Conservation (phyloP, 2,797 vertebrate species). For the Anabas testudineus region DNA sequence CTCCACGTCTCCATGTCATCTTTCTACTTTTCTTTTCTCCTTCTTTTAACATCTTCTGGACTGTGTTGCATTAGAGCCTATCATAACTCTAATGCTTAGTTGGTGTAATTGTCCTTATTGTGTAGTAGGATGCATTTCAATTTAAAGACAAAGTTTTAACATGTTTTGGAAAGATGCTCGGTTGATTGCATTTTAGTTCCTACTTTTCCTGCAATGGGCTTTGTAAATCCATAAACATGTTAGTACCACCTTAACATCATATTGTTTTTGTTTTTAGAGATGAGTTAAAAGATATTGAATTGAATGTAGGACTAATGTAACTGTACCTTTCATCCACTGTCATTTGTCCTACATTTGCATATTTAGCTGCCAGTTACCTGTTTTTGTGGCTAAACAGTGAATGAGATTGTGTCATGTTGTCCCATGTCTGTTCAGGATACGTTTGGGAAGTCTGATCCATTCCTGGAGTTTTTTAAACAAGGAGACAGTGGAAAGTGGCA, state of each 20-base stretch:
- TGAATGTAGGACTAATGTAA: no score
- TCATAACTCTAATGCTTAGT: neutral
- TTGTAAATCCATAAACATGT: no score
- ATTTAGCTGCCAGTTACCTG: neutral
- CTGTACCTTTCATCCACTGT: no score
- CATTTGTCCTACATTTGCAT: neutral
- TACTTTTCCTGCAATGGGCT: no score
- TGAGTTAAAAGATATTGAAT: no score
- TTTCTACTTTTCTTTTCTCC: neutral
- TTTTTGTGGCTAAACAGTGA: neutral
- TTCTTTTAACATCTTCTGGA: neutral
- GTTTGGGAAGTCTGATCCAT: slow-evolving; percentile 95
- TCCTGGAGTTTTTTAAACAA: slow-evolving; percentile 92
- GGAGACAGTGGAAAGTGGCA: slow-evolving; percentile 89
- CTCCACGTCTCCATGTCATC: neutral
- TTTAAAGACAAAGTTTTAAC: no score
- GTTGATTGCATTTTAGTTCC: no score
- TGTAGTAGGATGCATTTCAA: no score
- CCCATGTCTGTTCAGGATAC: slow-evolving; percentile 85
- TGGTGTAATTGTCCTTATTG: no score
- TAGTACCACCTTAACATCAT: no score
- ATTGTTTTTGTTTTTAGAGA: no score
- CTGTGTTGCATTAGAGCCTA: neutral
- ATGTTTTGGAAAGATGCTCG: no score
- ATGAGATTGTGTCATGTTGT: neutral